Evolutionary conservation across 2,113 vertebrate genomes (phyloP).

Genomic region (Limnothrissa miodon): DNA sequence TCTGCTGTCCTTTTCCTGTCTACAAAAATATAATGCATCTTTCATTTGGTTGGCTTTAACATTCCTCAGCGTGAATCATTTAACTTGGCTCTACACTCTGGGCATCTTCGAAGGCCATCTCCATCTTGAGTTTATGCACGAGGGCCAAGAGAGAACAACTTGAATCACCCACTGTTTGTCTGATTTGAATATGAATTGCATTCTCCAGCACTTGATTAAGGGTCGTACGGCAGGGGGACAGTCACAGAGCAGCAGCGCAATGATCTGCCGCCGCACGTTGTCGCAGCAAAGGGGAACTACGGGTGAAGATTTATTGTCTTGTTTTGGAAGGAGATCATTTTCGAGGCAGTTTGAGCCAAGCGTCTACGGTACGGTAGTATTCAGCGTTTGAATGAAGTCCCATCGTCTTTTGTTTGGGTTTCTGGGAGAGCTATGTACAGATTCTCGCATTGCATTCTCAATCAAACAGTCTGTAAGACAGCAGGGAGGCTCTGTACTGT

Average conservation of each 20-base stretch:
- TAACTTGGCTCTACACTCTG: neutral
- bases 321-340: slow-evolving; percentile 13
- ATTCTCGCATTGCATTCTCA: neutral
- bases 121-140: neutral
- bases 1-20: neutral
- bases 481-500: neutral
- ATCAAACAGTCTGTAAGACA: neutral
- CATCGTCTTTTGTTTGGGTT: neutral
- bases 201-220: neutral
- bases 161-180: neutral
- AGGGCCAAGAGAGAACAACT: neutral
- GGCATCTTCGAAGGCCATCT: neutral
- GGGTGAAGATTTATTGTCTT: neutral
- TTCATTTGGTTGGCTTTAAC: neutral
- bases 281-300: neutral
- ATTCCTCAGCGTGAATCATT: neutral
- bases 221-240: neutral
- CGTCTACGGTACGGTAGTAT: neutral
- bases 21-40: neutral
- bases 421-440: neutral
- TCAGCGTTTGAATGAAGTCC: neutral
- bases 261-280: neutral
- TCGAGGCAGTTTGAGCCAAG: neutral
- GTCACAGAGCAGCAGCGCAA: neutral
- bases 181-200: slow-evolving; percentile 21